Conservation (phyloP, 2,113 vertebrate genomes). For the Sporophila hypoxantha region DNA sequence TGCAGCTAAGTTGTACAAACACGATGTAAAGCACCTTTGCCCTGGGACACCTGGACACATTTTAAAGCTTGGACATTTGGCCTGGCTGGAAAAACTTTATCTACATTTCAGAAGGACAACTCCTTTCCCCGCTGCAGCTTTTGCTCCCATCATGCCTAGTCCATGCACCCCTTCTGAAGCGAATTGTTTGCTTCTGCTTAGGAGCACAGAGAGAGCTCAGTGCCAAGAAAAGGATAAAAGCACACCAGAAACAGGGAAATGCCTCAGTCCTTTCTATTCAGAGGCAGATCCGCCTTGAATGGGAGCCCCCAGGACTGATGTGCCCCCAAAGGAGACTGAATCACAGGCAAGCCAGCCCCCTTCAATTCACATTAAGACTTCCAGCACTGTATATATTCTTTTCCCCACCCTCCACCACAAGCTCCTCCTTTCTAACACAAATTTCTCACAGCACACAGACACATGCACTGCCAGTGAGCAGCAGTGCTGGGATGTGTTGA, state of each 20-base stretch:
- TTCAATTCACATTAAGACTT: not conserved
- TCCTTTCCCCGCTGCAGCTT: not conserved
- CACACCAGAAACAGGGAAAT: not conserved
- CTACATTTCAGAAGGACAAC: not conserved
- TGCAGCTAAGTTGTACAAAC: not conserved
- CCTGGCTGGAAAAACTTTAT: not conserved
- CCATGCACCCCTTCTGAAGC: not conserved
- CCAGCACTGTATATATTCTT: not conserved
- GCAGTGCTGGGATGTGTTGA: not conserved
- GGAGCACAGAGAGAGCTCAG: not conserved
- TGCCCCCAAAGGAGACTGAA: not conserved
- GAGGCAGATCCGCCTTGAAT: conserved; percentile 34
- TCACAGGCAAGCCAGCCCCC: not conserved
- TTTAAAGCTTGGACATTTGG: not conserved
- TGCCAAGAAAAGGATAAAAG: not conserved
- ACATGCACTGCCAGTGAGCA: not conserved
- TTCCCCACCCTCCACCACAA: not conserved
- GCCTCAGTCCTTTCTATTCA: conserved; percentile 3
- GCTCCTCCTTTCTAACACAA: conserved; percentile 14
- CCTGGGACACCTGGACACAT: not conserved
- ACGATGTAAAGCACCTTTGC: not conserved
- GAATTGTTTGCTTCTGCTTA: not conserved
- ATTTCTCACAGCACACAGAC: not conserved
- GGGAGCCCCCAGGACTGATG: conserved; percentile 2
- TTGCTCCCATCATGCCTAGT: not conserved